These are phyloP conservation scores for Halocynthia roretzi DNA, from an alignment of 23 tunicate species.

Conservation along the genomic window DNA sequence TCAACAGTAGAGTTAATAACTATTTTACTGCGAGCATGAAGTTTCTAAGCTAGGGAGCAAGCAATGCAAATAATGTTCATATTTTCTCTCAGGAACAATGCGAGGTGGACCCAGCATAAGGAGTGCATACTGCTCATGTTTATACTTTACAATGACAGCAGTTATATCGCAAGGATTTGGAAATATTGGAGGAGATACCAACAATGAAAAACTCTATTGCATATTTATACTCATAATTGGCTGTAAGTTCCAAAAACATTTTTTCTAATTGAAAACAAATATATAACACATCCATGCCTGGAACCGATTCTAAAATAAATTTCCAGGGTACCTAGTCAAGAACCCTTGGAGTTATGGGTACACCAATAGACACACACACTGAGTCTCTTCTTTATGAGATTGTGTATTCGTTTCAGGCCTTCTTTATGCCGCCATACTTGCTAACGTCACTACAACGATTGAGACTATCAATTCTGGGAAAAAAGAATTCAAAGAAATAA, in stretches of 20 bases:
- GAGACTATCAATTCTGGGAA: conserved; percentile 33
- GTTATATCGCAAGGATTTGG: conserved; percentile 83
- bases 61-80: background rate
- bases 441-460: conserved; percentile 51
- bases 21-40: background rate
- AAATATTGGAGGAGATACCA: conserved; percentile 71
- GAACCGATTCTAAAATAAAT: too few relatives aligned
- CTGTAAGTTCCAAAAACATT: conserved; percentile 26
- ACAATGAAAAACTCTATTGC: conserved; percentile 51
- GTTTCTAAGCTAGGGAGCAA: background rate
- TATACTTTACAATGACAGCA: conserved; percentile 77
- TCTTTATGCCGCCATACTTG: conserved; percentile 61
- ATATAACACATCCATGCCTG: too few relatives aligned
- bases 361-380: too few relatives aligned
- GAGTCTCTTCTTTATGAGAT: background rate
- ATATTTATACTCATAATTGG: conserved; percentile 63
- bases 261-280: too few relatives aligned
- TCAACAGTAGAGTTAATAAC: background rate
- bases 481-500: conserved; percentile 25
- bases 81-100: conserved; percentile 18
- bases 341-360: too few relatives aligned
- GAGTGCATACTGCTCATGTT: conserved; percentile 28
- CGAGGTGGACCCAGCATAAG: conserved; percentile 46
- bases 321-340: too few relatives aligned
- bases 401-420: conserved; percentile 22